Conservation (phyloP, 1,140 invertebrate species). For the Apis laboriosa region DNA sequence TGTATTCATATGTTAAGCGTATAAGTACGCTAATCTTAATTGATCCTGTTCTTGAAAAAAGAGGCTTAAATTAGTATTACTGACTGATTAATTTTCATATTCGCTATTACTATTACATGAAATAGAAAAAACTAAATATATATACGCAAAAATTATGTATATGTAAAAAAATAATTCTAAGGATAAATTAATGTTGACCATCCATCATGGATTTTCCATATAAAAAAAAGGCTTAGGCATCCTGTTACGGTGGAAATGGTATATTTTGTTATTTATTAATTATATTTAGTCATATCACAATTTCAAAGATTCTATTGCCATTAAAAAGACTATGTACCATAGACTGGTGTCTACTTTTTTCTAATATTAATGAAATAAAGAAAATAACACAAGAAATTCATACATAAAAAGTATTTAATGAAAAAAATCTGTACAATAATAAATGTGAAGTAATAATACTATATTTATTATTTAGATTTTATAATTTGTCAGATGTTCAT, state of each 20-base stretch:
- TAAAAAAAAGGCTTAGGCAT: constrained; percentile 58
- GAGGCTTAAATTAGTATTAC: constrained; percentile 59
- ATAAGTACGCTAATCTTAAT: constrained; percentile 33
- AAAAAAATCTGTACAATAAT: constrained; percentile 23
- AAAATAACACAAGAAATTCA: constrained; percentile 49
- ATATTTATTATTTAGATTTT: constrained; percentile 24
- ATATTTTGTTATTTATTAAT: constrained; percentile 73
- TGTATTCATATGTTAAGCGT: background rate
- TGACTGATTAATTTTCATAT: constrained; percentile 65
- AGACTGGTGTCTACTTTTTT: constrained; percentile 60
- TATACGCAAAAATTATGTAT: constrained; percentile 67
- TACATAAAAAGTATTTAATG: constrained; percentile 23
- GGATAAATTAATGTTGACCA: constrained; percentile 56
- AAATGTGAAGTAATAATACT: background rate
- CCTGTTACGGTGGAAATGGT: constrained; percentile 67
- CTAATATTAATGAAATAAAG: background rate
- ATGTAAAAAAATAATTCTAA: constrained; percentile 63
- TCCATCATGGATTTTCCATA: constrained; percentile 53
- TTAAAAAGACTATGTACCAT: constrained; percentile 60
- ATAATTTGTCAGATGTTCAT: constrained; percentile 13
- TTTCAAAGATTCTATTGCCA: constrained; percentile 67
- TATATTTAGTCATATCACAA: constrained; percentile 64
- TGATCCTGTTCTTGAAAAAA: constrained; percentile 39
- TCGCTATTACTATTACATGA: constrained; percentile 64
- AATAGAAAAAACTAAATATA: constrained; percentile 64